phyloP scores from a whole-genome alignment of 1,140 invertebrate species.

The Bombus difficillimus region DNA sequence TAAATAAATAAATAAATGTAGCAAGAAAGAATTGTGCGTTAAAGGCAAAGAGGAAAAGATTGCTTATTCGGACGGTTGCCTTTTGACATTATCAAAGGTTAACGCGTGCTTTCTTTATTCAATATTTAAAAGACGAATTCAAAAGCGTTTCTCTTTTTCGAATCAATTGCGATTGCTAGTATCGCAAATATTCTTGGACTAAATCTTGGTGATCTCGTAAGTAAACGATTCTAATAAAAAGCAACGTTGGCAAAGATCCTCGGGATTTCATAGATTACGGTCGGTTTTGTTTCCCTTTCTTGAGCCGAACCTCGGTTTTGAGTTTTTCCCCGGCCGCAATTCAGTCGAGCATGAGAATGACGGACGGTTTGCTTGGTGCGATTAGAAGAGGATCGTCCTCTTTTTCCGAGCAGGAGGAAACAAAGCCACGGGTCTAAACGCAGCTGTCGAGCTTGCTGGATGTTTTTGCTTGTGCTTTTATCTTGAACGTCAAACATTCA shows the following conservation, averaged over 20 bases:
- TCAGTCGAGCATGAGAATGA: slow-evolving; percentile 16
- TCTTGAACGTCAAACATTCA: not conserved
- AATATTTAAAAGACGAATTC: not conserved
- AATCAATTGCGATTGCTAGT: not conserved
- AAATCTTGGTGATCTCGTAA: not conserved
- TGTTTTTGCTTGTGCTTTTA: not conserved
- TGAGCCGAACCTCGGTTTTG: not conserved
- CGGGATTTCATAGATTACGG: slow-evolving; percentile 1
- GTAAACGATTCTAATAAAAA: not conserved
- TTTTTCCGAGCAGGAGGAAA: slow-evolving; percentile 11
- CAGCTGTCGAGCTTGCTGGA: not conserved
- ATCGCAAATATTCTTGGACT: not conserved
- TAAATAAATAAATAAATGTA: no score
- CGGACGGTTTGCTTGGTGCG: slow-evolving; percentile 12
- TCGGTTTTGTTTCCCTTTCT: slow-evolving; percentile 2
- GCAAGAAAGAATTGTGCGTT: no score
- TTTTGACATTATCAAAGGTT: not conserved
- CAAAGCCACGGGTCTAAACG: slow-evolving; percentile 6
- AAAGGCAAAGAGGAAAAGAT: not conserved
- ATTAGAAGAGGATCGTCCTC: slow-evolving; percentile 24
- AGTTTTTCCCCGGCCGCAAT: not conserved
- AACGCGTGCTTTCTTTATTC: no score
- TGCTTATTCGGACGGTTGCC: not conserved
- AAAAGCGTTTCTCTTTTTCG: not conserved
- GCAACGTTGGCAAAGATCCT: slow-evolving; percentile 22